Conservation (phyloP, 2,888 invertebrate species). For the Xiphydria camelus region DNA sequence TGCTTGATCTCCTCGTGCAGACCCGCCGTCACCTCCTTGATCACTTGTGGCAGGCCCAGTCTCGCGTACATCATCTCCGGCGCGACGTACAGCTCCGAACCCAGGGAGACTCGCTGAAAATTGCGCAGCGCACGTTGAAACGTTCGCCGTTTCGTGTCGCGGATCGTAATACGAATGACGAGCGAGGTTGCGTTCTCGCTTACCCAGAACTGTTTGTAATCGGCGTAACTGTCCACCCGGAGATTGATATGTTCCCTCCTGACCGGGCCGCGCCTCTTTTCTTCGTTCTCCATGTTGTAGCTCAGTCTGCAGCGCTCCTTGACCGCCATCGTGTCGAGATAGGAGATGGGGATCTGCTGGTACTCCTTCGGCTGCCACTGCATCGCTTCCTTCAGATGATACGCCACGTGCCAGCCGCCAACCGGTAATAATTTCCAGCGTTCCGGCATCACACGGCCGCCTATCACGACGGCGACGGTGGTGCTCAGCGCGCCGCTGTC, state of each 20-base stretch:
- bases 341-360: conserved; percentile 54
- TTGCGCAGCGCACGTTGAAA: no score
- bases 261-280: conserved; percentile 35
- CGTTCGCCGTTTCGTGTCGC: no score
- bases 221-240: conserved; percentile 48
- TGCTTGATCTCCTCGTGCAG: conserved; percentile 48
- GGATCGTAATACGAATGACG: no score
- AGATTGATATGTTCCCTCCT: conserved; percentile 50
- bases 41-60: conserved; percentile 53
- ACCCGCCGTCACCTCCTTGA: conserved; percentile 51
- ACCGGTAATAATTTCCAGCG: conserved; percentile 53
- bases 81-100: conserved; percentile 54
- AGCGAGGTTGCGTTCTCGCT: no score
- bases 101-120: conserved; percentile 52
- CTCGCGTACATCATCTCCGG: conserved; percentile 58
- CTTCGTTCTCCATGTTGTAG: conserved; percentile 53
- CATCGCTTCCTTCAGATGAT: conserved; percentile 55
- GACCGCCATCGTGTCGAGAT: conserved; percentile 53
- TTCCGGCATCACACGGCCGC: conserved; percentile 52
- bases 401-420: conserved; percentile 58
- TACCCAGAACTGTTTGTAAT: conserved; percentile 52
- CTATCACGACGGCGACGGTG: conserved; percentile 55
- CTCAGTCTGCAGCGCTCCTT: conserved; percentile 55
- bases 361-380: conserved; percentile 54
- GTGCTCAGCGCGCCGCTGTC: conserved; percentile 58